phyloP scores from a whole-genome alignment of 2,888 invertebrate species.

The Eupithecia dodoneata region DNA sequence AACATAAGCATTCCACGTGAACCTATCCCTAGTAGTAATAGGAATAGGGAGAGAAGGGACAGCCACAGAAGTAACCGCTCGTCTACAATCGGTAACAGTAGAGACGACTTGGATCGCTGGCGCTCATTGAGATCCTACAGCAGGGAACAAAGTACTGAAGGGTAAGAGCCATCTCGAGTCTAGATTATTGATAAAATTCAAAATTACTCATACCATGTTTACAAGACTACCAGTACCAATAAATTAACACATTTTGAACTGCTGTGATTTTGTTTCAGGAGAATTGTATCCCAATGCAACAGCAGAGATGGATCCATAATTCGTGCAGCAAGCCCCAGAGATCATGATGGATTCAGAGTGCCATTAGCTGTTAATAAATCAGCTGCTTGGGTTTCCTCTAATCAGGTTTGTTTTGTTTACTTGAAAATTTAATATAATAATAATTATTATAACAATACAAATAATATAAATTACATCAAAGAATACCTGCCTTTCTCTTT shows the following conservation, averaged over 20 bases:
- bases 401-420: constrained; percentile 62
- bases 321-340: constrained; percentile 73
- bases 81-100: constrained; percentile 76
- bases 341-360: constrained; percentile 75
- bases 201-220: neutral
- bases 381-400: constrained; percentile 60
- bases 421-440: neutral
- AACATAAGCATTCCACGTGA: constrained; percentile 74
- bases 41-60: constrained; percentile 70
- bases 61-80: constrained; percentile 78
- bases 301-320: constrained; percentile 75
- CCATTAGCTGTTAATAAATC: constrained; percentile 67
- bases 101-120: constrained; percentile 79
- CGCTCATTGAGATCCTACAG: constrained; percentile 78
- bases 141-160: constrained; percentile 80
- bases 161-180: constrained; percentile 54
- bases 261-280: constrained; percentile 56
- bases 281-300: constrained; percentile 78
- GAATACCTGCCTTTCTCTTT: neutral
- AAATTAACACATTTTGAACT: neutral
- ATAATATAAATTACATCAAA: neutral
- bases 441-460: no score
- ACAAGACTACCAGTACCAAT: neutral
- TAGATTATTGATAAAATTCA: neutral
- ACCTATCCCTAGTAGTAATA: constrained; percentile 59